These are phyloP conservation scores for Melipona bicolor DNA, from an alignment of 2,888 invertebrate species.

Conservation along the genomic window DNA sequence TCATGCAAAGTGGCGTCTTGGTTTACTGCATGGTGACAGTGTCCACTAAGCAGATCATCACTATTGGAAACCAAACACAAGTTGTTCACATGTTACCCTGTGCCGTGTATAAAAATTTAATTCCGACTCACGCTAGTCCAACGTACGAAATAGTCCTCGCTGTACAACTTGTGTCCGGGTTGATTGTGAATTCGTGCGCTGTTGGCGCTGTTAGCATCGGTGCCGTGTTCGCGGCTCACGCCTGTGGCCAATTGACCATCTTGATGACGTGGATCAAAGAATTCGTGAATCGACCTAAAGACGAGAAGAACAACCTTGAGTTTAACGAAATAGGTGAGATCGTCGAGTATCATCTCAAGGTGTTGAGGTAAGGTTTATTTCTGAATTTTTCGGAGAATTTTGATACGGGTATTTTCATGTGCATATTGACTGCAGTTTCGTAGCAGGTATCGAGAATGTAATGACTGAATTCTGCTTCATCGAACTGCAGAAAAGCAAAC, in stretches of 20 bases:
- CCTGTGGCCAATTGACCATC: slow-evolving; percentile 69
- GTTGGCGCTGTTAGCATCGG: slow-evolving; percentile 58
- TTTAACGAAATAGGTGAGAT: slow-evolving; percentile 37
- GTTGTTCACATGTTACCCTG: slow-evolving; percentile 54
- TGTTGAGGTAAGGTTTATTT: slow-evolving; percentile 44
- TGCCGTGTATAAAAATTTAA: slow-evolving; percentile 49
- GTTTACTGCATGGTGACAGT: background rate
- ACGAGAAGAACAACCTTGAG: background rate
- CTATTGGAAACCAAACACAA: slow-evolving; percentile 54
- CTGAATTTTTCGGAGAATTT: background rate
- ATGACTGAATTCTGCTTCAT: slow-evolving; percentile 75
- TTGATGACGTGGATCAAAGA: slow-evolving; percentile 55
- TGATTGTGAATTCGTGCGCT: slow-evolving; percentile 56
- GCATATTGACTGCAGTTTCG: slow-evolving; percentile 68
- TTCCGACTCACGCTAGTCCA: slow-evolving; percentile 57
- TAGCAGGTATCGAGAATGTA: slow-evolving; percentile 70
- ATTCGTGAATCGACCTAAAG: slow-evolving; percentile 37
- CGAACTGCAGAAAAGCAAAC: slow-evolving; percentile 77
- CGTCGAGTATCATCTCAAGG: slow-evolving; percentile 64
- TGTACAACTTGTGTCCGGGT: slow-evolving; percentile 55
- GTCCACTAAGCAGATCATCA: background rate
- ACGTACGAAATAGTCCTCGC: slow-evolving; percentile 63
- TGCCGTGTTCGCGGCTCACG: slow-evolving; percentile 68
- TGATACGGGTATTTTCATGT: background rate
- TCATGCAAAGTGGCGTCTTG: slow-evolving; percentile 61